Conservation (phyloP, 2,888 invertebrate genomes). For the Dynastes hyllus region DNA sequence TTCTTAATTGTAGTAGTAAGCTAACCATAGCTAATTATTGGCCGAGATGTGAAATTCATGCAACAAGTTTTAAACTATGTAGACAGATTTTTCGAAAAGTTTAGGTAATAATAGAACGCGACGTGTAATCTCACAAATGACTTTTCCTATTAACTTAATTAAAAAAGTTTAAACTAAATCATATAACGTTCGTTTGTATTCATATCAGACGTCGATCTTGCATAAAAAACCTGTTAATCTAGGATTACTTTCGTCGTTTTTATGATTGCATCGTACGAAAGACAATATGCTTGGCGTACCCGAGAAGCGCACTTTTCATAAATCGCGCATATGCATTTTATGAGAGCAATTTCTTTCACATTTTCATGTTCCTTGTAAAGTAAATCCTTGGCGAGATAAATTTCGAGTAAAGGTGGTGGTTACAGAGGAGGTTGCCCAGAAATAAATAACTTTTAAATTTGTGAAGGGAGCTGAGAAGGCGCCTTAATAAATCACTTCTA, state of each 20-base stretch:
- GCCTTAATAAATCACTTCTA: slow-evolving; percentile 65
- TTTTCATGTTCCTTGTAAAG: slow-evolving; percentile 58
- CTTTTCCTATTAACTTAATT: no score
- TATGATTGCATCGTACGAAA: slow-evolving; percentile 28
- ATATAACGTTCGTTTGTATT: not conserved
- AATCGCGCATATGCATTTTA: slow-evolving; percentile 48
- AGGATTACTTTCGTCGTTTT: slow-evolving; percentile 14
- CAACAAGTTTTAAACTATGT: no score
- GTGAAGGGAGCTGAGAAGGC: slow-evolving; percentile 59
- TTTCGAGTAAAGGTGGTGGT: slow-evolving; percentile 52
- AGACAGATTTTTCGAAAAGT: no score
- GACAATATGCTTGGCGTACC: slow-evolving; percentile 12
- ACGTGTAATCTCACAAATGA: no score
- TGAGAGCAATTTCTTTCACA: slow-evolving; percentile 57
- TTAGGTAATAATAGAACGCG: no score
- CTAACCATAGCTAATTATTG: no score
- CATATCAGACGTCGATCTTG: not conserved
- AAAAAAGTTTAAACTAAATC: no score
- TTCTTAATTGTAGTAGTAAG: no score
- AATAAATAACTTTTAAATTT: slow-evolving; percentile 61
- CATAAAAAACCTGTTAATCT: slow-evolving; percentile 9
- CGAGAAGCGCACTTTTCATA: slow-evolving; percentile 42
- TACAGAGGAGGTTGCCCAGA: slow-evolving; percentile 50
- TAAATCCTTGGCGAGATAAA: slow-evolving; percentile 58
- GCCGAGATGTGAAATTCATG: no score